These are phyloP conservation scores for Porites lutea DNA, from an alignment of 64 coral and sea anemone genomes.

Conservation along the genomic window DNA sequence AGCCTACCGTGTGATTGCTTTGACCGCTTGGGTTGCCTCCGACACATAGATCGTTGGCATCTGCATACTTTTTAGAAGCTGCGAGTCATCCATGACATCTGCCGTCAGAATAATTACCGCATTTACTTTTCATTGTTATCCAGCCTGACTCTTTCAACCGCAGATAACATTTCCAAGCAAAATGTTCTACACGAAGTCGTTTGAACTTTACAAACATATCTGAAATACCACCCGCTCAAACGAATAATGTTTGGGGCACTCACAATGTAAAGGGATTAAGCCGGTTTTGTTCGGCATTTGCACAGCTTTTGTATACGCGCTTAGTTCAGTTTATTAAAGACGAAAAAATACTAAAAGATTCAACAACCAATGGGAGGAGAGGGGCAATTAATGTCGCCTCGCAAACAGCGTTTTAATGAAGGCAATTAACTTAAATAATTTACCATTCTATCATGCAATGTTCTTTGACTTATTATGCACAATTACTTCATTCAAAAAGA, in stretches of 20 bases:
- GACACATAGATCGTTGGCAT: constrained; percentile 19
- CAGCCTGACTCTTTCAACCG: neutral
- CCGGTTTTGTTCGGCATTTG: constrained; percentile 19
- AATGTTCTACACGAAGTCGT: neutral
- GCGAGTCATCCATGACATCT: constrained; percentile 20
- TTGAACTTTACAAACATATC: neutral
- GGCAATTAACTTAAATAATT: neutral
- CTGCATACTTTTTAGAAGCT: constrained; percentile 17
- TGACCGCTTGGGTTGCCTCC: neutral
- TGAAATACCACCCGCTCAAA: neutral
- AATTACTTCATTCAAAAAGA: neutral
- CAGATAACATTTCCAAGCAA: neutral
- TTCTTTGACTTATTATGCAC: constrained; percentile 11
- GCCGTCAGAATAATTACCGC: constrained; percentile 12
- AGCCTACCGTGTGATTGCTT: constrained; percentile 14
- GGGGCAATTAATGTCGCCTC: neutral
- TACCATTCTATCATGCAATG: neutral
- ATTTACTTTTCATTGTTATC: neutral
- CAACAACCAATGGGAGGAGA: constrained; percentile 15
- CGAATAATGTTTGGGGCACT: neutral
- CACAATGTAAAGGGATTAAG: constrained; percentile 37
- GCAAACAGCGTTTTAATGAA: constrained; percentile 32
- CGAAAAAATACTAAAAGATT: constrained; percentile 2
- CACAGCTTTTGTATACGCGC: constrained; percentile 12
- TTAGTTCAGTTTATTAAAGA: neutral